These are phyloP conservation scores for Dioctria rufipes DNA, from an alignment of 2,888 invertebrate species.

Conservation along the genomic window DNA sequence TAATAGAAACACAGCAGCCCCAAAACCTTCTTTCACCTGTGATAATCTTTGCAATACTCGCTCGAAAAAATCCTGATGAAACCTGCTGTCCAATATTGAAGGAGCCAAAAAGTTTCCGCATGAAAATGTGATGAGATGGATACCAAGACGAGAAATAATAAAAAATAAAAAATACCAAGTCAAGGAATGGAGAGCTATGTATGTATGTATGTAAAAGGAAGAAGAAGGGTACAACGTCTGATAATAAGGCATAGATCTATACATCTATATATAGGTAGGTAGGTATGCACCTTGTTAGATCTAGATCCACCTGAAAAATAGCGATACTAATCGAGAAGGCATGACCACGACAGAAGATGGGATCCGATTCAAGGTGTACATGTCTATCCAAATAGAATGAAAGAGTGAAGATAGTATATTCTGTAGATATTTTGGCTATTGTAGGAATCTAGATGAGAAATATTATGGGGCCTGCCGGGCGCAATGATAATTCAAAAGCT, in stretches of 20 bases:
- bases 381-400: conserved; percentile 42
- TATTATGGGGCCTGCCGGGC: conserved; percentile 18
- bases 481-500: conserved; percentile 40
- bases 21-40: conserved; percentile 36
- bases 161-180: conserved; percentile 20
- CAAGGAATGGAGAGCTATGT: neutral
- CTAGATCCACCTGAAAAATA: conserved; percentile 36
- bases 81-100: conserved; percentile 57
- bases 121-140: conserved; percentile 59
- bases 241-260: neutral
- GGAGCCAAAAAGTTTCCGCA: conserved; percentile 55
- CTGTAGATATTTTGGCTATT: conserved; percentile 22
- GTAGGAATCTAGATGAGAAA: conserved; percentile 14
- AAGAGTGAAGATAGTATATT: conserved; percentile 33
- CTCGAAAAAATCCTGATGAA: conserved; percentile 55
- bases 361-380: conserved; percentile 45
- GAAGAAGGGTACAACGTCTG: neutral
- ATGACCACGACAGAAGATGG: conserved; percentile 54
- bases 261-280: neutral
- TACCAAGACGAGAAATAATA: conserved; percentile 46
- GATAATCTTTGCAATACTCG: conserved; percentile 20
- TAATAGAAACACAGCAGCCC: conserved; percentile 52
- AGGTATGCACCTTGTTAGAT: neutral
- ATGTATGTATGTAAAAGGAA: neutral
- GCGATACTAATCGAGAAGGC: conserved; percentile 57